A percentile compares a stretch with the other conserved stretches of the same genome.
These are phyloP conservation scores for Heterocephalus glaber DNA, from an alignment of 2,113 vertebrate species.

Conservation along the genomic window DNA sequence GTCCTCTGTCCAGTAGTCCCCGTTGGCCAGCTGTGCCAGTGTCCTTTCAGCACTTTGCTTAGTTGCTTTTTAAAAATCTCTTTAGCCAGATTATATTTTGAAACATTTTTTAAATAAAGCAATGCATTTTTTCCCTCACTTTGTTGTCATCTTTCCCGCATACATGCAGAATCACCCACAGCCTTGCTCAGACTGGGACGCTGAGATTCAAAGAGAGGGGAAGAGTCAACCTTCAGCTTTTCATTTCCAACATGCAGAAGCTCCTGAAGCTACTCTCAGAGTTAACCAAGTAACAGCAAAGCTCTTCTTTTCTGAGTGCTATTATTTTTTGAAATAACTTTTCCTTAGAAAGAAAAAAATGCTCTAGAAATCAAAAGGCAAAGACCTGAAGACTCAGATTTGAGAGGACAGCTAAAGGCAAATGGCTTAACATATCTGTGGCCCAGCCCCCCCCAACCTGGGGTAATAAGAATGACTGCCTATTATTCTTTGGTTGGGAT, in stretches of 20 bases:
- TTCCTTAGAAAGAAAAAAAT: not conserved
- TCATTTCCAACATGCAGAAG: not conserved
- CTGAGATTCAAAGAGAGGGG: not conserved
- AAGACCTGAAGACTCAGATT: not conserved
- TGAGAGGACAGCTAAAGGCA: not conserved
- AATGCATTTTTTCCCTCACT: not conserved
- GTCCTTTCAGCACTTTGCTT: not conserved
- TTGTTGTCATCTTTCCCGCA: not conserved
- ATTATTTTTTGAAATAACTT: not conserved
- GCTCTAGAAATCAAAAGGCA: slow-evolving; percentile 16
- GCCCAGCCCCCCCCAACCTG: not conserved
- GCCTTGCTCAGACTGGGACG: not conserved
- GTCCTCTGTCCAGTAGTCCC: not conserved
- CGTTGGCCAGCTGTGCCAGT: not conserved
- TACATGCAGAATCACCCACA: not conserved
- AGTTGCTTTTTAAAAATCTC: not conserved
- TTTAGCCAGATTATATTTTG: not conserved
- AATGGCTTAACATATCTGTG: not conserved
- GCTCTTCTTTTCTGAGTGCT: not conserved
- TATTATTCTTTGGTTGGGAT: not conserved
- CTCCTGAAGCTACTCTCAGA: not conserved
- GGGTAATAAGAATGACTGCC: not conserved
- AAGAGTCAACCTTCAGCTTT: not conserved
- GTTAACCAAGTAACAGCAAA: not conserved
- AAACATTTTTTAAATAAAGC: not conserved